Evolutionary conservation across 2,113 vertebrate species (phyloP), one percentile per base, ranked within the genome.

Genomic region (Copsychus sechellarum): DNA sequence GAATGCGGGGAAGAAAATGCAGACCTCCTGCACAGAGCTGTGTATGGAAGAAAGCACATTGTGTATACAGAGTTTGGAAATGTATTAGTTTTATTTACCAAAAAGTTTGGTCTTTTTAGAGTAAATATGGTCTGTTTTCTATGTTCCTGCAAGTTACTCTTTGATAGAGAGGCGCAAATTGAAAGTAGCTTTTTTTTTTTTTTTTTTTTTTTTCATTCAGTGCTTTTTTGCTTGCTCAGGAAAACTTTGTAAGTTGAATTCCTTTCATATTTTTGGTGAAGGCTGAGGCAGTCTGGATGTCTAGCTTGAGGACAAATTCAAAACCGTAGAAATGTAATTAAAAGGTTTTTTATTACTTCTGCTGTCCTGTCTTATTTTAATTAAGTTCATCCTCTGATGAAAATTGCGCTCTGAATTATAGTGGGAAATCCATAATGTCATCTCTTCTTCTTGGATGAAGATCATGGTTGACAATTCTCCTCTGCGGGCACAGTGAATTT

Each of bases 381-480:
- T 94, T 96, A 93, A 96, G 92, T 93, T 96, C 36, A 82, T 93
- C 34, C 85, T 93, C 95, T 96, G 84, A 90, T 94, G 95, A 88
- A 94, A 97, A 91, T 95, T 95, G 91, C 47, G 2, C 24, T 82
- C 92, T 91, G 88, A 94, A 96, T 90, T 95, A 65, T 14, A 95
- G 91, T 62, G 81, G 79, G 92, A 86, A 88, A 92, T 91, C 87
- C 40, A 62, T 86, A 81, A 92, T 81, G 58, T 78, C 8, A 21
- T 88, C 43, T 85, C 18, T n/a, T 43, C 16, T 58, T 61, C 74
- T 65, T 71, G 71, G 82, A 86, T 42, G 72, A 84, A 88, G 82
- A 94, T 94, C 29, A 17, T 0, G 17, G 90, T 31, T 93, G 96
- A 94, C 90, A 86, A 5, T 81, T 91, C 50, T 90, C 43, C 67